phyloP scores from a whole-genome alignment of 1,140 invertebrate genomes.

The Calephelis virginiensis region DNA sequence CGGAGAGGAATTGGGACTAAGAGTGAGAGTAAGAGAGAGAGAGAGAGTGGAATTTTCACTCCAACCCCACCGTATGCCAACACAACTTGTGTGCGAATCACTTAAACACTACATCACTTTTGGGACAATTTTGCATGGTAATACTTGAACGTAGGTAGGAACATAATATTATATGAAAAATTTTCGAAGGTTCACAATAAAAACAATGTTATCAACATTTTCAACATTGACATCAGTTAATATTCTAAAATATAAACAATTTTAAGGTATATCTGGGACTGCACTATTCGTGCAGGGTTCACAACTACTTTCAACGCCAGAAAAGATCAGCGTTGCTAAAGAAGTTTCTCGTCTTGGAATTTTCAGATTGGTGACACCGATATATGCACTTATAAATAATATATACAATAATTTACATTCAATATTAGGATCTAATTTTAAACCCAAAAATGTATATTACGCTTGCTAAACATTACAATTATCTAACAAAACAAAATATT shows the following conservation, averaged over 20 bases:
- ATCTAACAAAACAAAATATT: no score
- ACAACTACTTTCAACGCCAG: conserved; percentile 1
- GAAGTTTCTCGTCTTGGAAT: not conserved
- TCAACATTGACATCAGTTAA: not conserved
- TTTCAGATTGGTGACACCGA: conserved; percentile 5
- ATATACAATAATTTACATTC: not conserved
- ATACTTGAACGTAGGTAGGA: no score
- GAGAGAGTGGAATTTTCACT: no score
- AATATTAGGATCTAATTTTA: not conserved
- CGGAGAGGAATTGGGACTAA: no score
- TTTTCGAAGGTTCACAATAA: not conserved
- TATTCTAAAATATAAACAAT: conserved; percentile 5
- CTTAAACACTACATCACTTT: not conserved
- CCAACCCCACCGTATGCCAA: no score
- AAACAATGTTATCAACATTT: not conserved
- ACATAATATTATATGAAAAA: not conserved
- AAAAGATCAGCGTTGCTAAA: not conserved
- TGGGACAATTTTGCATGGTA: not conserved
- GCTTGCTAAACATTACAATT: no score
- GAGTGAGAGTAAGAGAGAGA: no score
- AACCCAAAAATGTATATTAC: no score
- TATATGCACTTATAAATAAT: not conserved
- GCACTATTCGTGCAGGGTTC: conserved; percentile 1
- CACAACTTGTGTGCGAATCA: no score
- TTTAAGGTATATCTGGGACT: not conserved